These are phyloP conservation scores for Zapornia atra DNA, from an alignment of 2,113 vertebrate species.

Conservation along the genomic window DNA sequence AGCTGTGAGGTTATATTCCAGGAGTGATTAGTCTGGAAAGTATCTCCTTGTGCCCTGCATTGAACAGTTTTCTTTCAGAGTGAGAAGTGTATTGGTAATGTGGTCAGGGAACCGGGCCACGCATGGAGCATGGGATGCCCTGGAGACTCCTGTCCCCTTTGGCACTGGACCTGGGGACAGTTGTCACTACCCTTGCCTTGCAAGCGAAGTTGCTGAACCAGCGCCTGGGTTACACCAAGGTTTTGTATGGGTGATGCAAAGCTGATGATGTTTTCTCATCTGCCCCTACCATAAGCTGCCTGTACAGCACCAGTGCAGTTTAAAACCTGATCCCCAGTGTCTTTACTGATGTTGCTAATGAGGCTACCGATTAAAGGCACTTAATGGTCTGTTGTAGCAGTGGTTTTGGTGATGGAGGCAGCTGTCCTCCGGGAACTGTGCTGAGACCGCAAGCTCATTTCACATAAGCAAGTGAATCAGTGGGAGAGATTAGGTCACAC, in stretches of 20 bases:
- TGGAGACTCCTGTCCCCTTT: neutral
- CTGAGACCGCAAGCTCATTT: conserved; percentile 43
- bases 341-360: conserved; percentile 34
- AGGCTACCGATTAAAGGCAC: conserved; percentile 65
- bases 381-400: conserved; percentile 32
- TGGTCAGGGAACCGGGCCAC: neutral
- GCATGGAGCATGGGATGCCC: accelerated
- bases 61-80: neutral
- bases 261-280: neutral
- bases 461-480: neutral
- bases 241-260: neutral
- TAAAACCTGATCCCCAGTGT: conserved; percentile 9
- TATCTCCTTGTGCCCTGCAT: neutral
- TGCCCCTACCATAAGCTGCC: neutral
- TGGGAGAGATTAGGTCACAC: conserved; percentile 23
- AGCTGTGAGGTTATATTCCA: neutral
- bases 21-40: neutral
- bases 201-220: neutral
- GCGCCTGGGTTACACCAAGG: neutral
- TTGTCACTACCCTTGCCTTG: neutral
- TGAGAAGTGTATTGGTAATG: neutral
- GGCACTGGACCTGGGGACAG: neutral
- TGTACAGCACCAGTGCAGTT: neutral
- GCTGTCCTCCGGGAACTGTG: conserved; percentile 31
- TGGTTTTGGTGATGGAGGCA: conserved; percentile 48